Percentiles rank a stretch among this genome's conserved stretches.
Conservation (phyloP, 2,888 invertebrate species). For the Aquatica leii region DNA sequence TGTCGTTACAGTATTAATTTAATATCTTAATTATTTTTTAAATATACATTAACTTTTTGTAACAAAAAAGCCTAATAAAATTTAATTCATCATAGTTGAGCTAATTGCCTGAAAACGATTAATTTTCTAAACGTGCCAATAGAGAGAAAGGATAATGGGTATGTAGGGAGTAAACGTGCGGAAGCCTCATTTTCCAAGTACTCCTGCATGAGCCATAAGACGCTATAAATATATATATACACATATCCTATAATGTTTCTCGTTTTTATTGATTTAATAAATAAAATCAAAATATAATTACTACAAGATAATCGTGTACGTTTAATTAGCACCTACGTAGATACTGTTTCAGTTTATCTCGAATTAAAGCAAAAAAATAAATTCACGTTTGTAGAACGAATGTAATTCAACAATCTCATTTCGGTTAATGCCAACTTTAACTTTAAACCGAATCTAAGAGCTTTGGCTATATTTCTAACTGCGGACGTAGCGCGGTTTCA, state of each 20-base stretch:
- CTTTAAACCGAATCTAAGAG: conserved; percentile 36
- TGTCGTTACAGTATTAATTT: too few species aligned
- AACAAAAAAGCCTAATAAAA: conserved; percentile 6
- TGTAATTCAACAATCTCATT: conserved; percentile 3
- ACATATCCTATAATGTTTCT: conserved; percentile 2
- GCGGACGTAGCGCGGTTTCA: conserved; percentile 51
- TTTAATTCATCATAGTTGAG: conserved; percentile 16
- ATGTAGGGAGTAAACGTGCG: conserved; percentile 26
- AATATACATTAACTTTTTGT: too few species aligned
- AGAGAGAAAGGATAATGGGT: conserved; percentile 26
- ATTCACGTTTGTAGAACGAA: too few species aligned
- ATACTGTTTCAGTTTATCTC: too few species aligned
- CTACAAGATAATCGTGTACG: too few species aligned
- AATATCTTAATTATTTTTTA: too few species aligned
- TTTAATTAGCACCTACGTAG: too few species aligned
- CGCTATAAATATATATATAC: conserved; percentile 5
- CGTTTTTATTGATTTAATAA: conserved; percentile 3
- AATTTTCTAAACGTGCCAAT: conserved; percentile 25
- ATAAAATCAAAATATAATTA: conserved; percentile 2
- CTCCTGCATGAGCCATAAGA: conserved; percentile 28
- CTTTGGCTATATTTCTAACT: conserved; percentile 43
- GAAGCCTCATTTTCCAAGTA: conserved; percentile 29
- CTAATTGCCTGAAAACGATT: conserved; percentile 21
- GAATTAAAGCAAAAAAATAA: too few species aligned
- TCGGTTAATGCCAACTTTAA: conserved; percentile 20